These are phyloP conservation scores for Hippocampus guttulatus DNA, from an alignment of 2,113 vertebrate species.

Conservation along the genomic window DNA sequence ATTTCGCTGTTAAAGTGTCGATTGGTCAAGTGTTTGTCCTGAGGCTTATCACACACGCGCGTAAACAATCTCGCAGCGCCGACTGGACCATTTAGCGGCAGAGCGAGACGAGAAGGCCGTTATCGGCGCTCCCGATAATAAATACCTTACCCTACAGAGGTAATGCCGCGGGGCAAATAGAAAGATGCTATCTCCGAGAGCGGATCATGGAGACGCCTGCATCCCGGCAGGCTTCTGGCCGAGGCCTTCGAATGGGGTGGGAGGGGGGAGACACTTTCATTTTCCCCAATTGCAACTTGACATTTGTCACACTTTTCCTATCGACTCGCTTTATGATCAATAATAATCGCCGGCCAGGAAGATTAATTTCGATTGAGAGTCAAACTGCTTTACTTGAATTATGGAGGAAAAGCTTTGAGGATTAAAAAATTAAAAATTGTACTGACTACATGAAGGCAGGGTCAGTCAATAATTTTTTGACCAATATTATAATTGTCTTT, in stretches of 20 bases:
- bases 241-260: background rate
- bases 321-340: slow-evolving; percentile 16
- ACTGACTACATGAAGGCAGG: background rate
- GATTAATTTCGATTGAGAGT: slow-evolving; percentile 33
- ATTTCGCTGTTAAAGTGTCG: slow-evolving; percentile 13
- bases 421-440: background rate
- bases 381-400: slow-evolving; percentile 6
- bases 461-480: background rate
- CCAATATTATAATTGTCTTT: background rate
- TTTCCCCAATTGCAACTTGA: background rate
- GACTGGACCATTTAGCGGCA: slow-evolving; percentile 42
- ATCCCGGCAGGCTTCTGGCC: background rate
- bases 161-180: slow-evolving; percentile 67
- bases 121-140: slow-evolving; percentile 75
- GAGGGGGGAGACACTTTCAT: background rate
- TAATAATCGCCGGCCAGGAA: slow-evolving; percentile 23
- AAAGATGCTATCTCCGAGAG: slow-evolving; percentile 72
- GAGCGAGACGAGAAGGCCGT: slow-evolving; percentile 64
- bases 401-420: background rate
- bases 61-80: slow-evolving; percentile 48
- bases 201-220: slow-evolving; percentile 36
- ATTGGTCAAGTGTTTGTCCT: slow-evolving; percentile 8
- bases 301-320: slow-evolving; percentile 8
- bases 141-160: slow-evolving; percentile 52
- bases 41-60: slow-evolving; percentile 10